Evolutionary conservation across 2,888 invertebrate genomes (phyloP), one percentile per base, ranked within the genome.

Genomic region (Abscondita cerata): DNA sequence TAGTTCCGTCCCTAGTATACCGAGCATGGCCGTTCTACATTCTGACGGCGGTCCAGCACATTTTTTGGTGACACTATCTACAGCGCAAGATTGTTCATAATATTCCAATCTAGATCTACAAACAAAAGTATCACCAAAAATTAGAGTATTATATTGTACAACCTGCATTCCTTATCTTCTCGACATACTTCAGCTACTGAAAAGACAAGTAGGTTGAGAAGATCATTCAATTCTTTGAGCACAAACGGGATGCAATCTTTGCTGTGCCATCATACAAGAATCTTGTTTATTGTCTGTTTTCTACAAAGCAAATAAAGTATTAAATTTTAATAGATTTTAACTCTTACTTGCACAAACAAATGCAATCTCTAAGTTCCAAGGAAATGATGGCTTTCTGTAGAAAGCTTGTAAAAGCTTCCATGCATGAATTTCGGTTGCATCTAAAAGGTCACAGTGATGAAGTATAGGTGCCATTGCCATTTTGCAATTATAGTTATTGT

Each of bases 71-170:
- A 92, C 90, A 55, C 92, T 92, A 78, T 95, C 95, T 52, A 95
- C 93, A 0, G 95, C 93, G 80, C 95, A 96, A 71, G 92, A 92
- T 78, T 95, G 94, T 80, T 95, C 95, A 80, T 93, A 95, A 80
- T 89, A 88, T 78, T 95, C 93, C 72, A 95, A 81, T 68, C 92
- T 91, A 52, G 86, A 83, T 78, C 95, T 94, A 75, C 72, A 57
- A 56, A 54, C 19, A 44, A 40, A 4, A 44, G 33, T 46, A 51
- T 52, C 46, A 46, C 13, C 33, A 12, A 52, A 50, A 36, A 44
- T 44, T 38, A 46, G 6, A 15, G 50, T 33, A 61, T 58, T 41
- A 25, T 25, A 6, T 25, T 25, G 25, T 6, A 56, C 83, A 80
- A 95, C 95, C 92, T 91, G 91, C 95, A 95, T 72, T 89, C 89